These are phyloP conservation scores for Tetramorium alpestre DNA, from an alignment of 1,140 invertebrate species.

Conservation along the genomic window DNA sequence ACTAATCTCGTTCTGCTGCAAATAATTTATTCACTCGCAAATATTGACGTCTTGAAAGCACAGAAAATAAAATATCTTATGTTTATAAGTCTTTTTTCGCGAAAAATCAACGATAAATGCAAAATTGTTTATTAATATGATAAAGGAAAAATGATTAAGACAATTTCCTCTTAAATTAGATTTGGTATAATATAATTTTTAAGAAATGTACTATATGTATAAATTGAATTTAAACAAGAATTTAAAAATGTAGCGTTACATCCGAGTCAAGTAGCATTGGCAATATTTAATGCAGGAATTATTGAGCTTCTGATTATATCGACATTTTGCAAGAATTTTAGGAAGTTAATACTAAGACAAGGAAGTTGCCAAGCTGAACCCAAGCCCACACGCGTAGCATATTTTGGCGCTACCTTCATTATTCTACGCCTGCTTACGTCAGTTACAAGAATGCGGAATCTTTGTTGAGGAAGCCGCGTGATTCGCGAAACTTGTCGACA, in stretches of 20 bases:
- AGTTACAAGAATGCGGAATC: constrained; percentile 39
- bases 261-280: not conserved
- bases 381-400: constrained; percentile 20
- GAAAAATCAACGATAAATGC: not conserved
- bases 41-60: not conserved
- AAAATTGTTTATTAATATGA: not conserved
- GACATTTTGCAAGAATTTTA: not conserved
- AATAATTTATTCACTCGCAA: not conserved
- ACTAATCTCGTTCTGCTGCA: not conserved
- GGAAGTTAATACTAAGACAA: not conserved
- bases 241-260: not conserved
- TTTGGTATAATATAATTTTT: not conserved
- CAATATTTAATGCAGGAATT: not conserved
- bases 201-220: not conserved
- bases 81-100: not conserved
- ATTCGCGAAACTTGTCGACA: constrained; percentile 33
- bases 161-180: not conserved
- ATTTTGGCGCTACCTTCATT: constrained; percentile 27
- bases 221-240: not conserved
- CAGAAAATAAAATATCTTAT: not conserved
- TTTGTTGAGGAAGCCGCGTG: constrained; percentile 33
- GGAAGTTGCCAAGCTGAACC: not conserved
- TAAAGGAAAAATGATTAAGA: not conserved
- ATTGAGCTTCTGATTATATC: not conserved
- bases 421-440: constrained; percentile 29